A percentile compares a stretch with the other conserved stretches of the same genome.
Evolutionary conservation across 2,888 invertebrate species (phyloP).

Genomic region (Sepioteuthis lessoniana): DNA sequence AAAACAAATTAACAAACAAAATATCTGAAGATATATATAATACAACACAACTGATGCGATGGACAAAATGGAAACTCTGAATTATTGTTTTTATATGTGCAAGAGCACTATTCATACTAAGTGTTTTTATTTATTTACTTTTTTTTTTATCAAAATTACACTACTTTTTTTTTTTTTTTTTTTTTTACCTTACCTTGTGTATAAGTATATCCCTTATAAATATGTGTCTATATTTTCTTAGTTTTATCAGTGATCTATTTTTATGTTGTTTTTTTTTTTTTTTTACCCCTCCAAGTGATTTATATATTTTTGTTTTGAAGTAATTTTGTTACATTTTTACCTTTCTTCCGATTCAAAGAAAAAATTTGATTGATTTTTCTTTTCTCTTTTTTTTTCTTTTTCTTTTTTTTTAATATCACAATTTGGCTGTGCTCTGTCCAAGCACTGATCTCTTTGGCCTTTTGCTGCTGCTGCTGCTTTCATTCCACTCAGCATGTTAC

Average conservation of each 20-base stretch:
- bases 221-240: neutral
- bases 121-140: neutral
- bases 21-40: no score
- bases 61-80: no score
- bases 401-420: neutral
- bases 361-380: neutral
- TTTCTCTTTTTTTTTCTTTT: neutral
- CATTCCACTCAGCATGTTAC: neutral
- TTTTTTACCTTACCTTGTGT: no score
- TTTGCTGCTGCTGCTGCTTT: conserved; percentile 15
- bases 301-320: neutral
- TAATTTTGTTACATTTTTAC: neutral
- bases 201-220: neutral
- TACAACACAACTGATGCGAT: no score
- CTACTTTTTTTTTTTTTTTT: neutral
- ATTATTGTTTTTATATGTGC: no score
- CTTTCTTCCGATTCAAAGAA: neutral
- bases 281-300: neutral
- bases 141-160: neutral
- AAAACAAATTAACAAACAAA: no score
- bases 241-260: neutral
- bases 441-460: neutral
- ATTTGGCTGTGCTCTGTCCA: conserved; percentile 1
- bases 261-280: no score
- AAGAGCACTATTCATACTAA: neutral